Conservation (phyloP, 2,113 vertebrate genomes). For the Phaethon lepturus region DNA sequence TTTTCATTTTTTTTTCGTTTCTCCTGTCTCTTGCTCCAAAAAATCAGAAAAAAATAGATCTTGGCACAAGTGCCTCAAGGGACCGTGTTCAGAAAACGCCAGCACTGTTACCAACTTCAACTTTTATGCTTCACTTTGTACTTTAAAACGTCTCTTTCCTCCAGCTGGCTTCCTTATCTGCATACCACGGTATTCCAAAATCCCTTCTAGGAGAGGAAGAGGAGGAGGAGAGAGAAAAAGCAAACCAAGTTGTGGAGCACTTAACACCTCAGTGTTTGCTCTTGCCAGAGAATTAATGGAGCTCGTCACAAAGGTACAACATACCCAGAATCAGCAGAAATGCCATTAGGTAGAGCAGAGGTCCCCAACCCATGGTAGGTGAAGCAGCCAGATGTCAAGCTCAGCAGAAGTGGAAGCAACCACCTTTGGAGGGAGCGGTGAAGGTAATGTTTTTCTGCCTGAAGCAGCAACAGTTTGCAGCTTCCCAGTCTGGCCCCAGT, state of each 20-base stretch:
- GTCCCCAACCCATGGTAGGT: accelerated
- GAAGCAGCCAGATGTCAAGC: not conserved
- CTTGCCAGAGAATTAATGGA: not conserved
- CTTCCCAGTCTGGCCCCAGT: not conserved
- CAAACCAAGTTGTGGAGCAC: not conserved
- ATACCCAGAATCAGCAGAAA: not conserved
- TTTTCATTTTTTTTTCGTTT: not conserved
- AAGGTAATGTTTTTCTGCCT: not conserved
- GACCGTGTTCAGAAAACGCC: not conserved
- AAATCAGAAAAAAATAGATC: not conserved
- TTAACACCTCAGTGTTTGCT: not conserved
- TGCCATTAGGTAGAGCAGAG: not conserved
- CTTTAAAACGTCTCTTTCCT: not conserved
- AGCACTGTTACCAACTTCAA: not conserved
- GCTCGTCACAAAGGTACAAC: not conserved
- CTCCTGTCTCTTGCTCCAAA: not conserved
- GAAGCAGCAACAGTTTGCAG: not conserved
- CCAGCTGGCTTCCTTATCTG: not conserved
- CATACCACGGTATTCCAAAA: not conserved
- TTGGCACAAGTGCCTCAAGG: not conserved
- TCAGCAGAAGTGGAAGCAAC: not conserved
- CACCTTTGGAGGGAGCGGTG: not conserved
- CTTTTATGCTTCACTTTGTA: not conserved
- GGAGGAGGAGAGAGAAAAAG: not conserved
- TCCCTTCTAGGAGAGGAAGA: not conserved